Percentiles rank a stretch among this genome's conserved stretches.
Evolutionary conservation across 2,888 invertebrate genomes (phyloP).

Genomic region (Leptura quadrifasciata): DNA sequence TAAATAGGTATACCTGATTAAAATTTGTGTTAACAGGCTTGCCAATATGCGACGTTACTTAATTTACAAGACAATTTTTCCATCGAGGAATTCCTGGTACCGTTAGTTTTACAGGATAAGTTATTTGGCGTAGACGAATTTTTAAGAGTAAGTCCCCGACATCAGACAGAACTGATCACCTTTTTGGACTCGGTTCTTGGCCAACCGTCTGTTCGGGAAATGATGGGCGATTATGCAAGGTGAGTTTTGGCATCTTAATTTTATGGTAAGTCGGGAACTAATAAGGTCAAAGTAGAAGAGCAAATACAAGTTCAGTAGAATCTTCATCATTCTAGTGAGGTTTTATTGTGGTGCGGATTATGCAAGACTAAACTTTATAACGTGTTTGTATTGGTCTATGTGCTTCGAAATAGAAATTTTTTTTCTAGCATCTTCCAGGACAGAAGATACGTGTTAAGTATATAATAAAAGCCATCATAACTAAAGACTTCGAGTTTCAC

Average conservation of each 20-base stretch:
- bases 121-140: constrained; percentile 85
- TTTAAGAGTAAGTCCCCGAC: constrained; percentile 79
- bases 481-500: too few species aligned
- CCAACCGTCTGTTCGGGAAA: constrained; percentile 77
- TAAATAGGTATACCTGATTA: too few species aligned
- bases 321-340: too few species aligned
- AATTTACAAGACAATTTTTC: constrained; percentile 81
- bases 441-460: too few species aligned
- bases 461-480: too few species aligned
- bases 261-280: background rate
- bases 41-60: constrained; percentile 82
- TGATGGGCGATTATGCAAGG: constrained; percentile 71
- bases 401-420: too few species aligned
- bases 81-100: constrained; percentile 84
- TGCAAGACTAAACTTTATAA: too few species aligned
- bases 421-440: too few species aligned
- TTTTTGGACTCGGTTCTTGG: constrained; percentile 84
- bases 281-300: too few species aligned
- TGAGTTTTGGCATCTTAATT: constrained; percentile 72
- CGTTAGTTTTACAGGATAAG: constrained; percentile 89
- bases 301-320: too few species aligned
- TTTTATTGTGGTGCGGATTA: too few species aligned
- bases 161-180: constrained; percentile 80
- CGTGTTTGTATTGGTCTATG: too few species aligned
- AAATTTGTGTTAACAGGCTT: constrained; percentile 74